Base-by-base conservation (phyloP, 2,113 vertebrate species). In the Macrotus californicus region DNA sequence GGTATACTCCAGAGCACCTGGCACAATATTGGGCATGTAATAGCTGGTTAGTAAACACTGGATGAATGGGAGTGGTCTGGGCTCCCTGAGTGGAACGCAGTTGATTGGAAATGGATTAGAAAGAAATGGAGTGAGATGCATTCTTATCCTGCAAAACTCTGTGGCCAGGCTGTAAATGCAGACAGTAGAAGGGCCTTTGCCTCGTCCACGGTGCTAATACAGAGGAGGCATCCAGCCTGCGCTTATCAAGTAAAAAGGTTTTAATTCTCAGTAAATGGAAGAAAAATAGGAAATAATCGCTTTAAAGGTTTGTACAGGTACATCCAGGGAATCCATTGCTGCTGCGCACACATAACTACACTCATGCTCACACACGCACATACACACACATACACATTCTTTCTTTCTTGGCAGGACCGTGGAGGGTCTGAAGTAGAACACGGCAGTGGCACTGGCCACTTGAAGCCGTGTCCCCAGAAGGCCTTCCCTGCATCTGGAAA, bases 401-500 rank as follows among this genome's bases (percentile, higher is more conserved):
- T 24, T 61, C 59, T 82, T 54, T 90, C 24, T 95, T 29, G 59
- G 54, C 54, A 80, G 50, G 70, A 19, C 36, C 61, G 24, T 12
- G 54, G 50, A 64, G 12, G 34, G 59, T 56, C 76, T 19, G 16
- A 91, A 96, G 75, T 26, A 59, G 86, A 92, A 43, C 73, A 19
- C 6, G 0, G 7, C 2, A 69, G 66, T 52, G 22, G 39, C 2
- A 7, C 5, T 61, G 86, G 92, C 69, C 36, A 22, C 8, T 6
- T 39, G 87, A 88, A 91, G 90, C 72, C 48, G 50, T 97, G 96
- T 97, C 97, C 97, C 85, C 46, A 79, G 31, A 56, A 87, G 91
- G 50, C 97, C 94, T 96, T 67, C 21, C 3, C 69, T 52, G 92
- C 61, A 85, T 93, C 96, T 96, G 90, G 97, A 96, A 97, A 97